A percentile compares a stretch with the other conserved stretches of the same genome.
phyloP scores from a whole-genome alignment of 2,113 vertebrate species.

The Leptodactylus fuscus region DNA sequence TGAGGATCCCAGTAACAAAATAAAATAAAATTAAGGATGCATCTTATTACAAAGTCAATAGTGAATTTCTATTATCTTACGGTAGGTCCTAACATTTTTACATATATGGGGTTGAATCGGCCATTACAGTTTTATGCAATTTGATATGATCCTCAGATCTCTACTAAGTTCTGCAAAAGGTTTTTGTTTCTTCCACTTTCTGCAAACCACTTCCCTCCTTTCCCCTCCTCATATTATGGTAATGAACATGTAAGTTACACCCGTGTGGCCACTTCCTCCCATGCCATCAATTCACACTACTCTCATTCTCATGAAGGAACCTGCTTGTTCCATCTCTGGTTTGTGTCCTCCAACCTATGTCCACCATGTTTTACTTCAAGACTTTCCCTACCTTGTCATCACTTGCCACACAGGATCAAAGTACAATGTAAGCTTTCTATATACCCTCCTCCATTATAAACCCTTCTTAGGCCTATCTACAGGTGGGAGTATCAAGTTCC shows the following conservation, averaged over 20 bases:
- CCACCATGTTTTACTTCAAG: background rate
- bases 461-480: no score
- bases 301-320: background rate
- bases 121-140: background rate
- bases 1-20: background rate
- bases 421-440: no score
- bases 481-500: no score
- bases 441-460: no score
- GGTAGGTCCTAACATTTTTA: background rate
- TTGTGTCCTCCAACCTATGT: background rate
- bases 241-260: background rate
- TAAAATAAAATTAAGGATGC: background rate
- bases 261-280: background rate
- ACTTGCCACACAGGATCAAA: background rate
- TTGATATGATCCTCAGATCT: conserved; percentile 3
- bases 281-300: background rate
- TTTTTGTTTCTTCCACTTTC: background rate
- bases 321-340: background rate
- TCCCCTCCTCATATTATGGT: background rate
- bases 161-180: background rate
- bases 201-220: background rate
- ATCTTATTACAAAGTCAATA: background rate
- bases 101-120: no score
- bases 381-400: background rate
- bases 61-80: background rate